These are phyloP conservation scores for Tenebrio molitor DNA, from an alignment of 1,140 invertebrate species.

Conservation along the genomic window DNA sequence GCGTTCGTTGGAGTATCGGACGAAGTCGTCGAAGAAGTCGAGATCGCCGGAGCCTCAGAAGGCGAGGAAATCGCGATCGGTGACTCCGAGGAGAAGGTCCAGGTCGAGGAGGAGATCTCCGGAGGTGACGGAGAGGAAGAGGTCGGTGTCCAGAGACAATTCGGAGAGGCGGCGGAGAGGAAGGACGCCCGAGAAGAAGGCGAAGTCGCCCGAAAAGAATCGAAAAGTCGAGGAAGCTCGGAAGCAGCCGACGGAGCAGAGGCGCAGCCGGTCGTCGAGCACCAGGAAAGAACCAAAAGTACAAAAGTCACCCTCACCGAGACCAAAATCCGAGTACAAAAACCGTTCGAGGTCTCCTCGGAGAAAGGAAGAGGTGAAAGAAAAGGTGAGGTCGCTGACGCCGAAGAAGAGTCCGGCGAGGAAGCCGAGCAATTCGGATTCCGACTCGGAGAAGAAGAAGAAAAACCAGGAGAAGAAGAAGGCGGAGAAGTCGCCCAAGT, in stretches of 20 bases:
- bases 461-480: constrained; percentile 13
- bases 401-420: constrained; percentile 12
- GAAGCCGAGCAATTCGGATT: constrained; percentile 3
- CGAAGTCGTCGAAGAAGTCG: background rate
- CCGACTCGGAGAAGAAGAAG: constrained; percentile 10
- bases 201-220: constrained; percentile 34
- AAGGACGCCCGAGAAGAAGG: background rate
- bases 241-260: background rate
- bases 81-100: constrained; percentile 11
- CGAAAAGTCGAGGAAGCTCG: constrained; percentile 6
- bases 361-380: constrained; percentile 35
- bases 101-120: constrained; percentile 42
- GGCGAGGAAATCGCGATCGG: constrained; percentile 42
- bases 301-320: constrained; percentile 35
- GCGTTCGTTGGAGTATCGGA: constrained; percentile 17
- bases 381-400: constrained; percentile 12
- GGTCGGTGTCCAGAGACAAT: constrained; percentile 18
- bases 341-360: constrained; percentile 20
- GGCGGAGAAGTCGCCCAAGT: constrained; percentile 46
- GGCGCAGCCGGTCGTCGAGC: constrained; percentile 15
- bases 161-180: constrained; percentile 25
- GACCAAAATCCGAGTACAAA: constrained; percentile 5
- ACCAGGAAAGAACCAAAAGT: constrained; percentile 25
- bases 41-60: constrained; percentile 36
- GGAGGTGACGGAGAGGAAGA: constrained; percentile 3